These are phyloP conservation scores for Argya squamiceps DNA, from an alignment of 2,797 vertebrate genomes.

Conservation along the genomic window DNA sequence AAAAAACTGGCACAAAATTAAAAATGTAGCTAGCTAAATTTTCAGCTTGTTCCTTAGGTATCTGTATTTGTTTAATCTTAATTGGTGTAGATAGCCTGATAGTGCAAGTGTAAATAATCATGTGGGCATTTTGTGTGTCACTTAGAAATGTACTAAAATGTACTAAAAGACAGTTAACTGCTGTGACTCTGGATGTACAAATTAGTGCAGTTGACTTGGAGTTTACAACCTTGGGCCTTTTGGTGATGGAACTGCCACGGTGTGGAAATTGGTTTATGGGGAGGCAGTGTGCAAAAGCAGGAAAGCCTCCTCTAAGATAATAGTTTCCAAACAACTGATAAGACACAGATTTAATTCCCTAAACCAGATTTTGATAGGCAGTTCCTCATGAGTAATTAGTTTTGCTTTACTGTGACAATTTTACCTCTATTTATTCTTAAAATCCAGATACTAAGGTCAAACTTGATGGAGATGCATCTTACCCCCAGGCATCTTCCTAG, in stretches of 20 bases:
- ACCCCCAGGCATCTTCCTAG: neutral
- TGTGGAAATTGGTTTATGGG: neutral
- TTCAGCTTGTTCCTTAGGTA: neutral
- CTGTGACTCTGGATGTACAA: neutral
- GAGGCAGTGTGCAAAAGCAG: neutral
- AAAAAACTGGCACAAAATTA: fast-evolving
- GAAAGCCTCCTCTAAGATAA: neutral
- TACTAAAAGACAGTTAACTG: neutral
- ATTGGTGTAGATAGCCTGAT: neutral
- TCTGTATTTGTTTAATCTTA: neutral
- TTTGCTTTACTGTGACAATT: neutral
- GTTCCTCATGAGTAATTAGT: neutral
- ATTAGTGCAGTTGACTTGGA: neutral
- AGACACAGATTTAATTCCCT: neutral
- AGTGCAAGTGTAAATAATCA: neutral
- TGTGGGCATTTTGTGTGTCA: neutral
- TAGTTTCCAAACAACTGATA: neutral
- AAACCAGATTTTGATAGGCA: neutral
- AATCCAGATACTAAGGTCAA: neutral
- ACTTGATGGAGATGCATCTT: neutral
- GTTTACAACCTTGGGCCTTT: neutral
- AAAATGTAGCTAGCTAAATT: neutral
- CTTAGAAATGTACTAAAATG: neutral
- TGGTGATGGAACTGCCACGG: neutral
- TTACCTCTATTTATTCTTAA: neutral